Conservation (phyloP, 1,140 invertebrate genomes). For the Thaumetopoea pityocampa region DNA sequence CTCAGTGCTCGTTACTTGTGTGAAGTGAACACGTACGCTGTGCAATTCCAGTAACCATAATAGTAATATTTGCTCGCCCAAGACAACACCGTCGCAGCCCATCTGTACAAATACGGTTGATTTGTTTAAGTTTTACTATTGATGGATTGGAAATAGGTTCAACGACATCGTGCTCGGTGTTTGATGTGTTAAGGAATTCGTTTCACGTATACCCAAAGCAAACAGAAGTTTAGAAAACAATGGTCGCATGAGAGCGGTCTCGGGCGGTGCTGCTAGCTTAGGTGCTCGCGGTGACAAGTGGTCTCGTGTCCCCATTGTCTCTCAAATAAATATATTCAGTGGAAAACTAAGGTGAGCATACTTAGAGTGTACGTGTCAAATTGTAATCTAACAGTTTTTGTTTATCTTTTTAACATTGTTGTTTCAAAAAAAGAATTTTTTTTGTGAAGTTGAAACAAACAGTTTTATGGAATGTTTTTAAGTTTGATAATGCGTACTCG, state of each 20-base stretch:
- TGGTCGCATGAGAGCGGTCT: conserved; percentile 41
- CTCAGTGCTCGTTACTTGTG: conserved; percentile 40
- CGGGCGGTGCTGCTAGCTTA: conserved; percentile 51
- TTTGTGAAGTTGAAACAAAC: conserved; percentile 2
- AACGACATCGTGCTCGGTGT: conserved; percentile 32
- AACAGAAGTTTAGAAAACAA: conserved; percentile 57
- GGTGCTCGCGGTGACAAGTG: conserved; percentile 53
- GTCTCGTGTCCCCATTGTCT: conserved; percentile 35
- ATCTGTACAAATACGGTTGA: conserved; percentile 51
- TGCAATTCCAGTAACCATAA: conserved; percentile 3
- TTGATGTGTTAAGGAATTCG: conserved; percentile 47
- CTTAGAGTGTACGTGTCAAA: conserved; percentile 26
- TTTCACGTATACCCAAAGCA: conserved; percentile 54
- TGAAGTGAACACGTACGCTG: conserved; percentile 35
- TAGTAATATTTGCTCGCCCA: conserved; percentile 8
- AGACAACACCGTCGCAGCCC: conserved; percentile 21
- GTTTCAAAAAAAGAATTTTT: too few relatives aligned
- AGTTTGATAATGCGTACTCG: conserved; percentile 19
- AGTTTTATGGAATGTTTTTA: conserved; percentile 10
- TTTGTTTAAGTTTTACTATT: conserved; percentile 44
- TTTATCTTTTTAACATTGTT: conserved; percentile 15
- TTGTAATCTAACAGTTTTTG: conserved; percentile 5
- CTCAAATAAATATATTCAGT: conserved; percentile 30
- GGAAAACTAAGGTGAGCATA: conserved; percentile 34
- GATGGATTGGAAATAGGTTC: conserved; percentile 49